These are phyloP conservation scores for Myotis yumanensis DNA, from an alignment of 2,113 vertebrate genomes.

Conservation along the genomic window DNA sequence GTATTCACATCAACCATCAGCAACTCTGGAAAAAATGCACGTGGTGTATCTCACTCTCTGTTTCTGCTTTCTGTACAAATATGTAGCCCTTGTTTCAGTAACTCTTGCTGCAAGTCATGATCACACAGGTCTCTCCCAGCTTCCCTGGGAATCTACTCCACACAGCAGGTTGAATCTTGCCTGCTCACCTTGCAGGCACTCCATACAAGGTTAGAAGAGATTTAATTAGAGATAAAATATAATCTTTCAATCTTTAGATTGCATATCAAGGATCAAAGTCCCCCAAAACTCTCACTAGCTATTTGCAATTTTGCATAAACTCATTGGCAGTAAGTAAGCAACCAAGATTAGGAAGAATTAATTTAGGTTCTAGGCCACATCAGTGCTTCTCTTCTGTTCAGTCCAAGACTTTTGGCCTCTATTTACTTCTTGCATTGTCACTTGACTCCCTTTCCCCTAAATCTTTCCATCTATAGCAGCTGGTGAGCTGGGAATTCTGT, in stretches of 20 bases:
- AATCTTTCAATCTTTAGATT: conserved; percentile 67
- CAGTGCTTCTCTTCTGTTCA: background rate
- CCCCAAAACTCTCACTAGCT: conserved; percentile 17
- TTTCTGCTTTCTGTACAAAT: background rate
- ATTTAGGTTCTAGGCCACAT: background rate
- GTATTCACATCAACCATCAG: background rate
- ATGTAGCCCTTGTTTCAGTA: accelerated
- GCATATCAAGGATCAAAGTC: conserved; percentile 48
- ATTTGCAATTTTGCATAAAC: conserved; percentile 3
- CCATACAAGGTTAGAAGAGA: conserved; percentile 48
- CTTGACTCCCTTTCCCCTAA: background rate
- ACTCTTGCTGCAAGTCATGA: background rate
- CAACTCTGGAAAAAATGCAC: background rate
- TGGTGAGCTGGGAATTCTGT: background rate
- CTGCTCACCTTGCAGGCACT: background rate
- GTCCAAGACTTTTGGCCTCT: background rate
- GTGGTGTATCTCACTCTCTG: background rate
- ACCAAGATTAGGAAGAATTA: background rate
- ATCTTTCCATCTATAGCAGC: background rate
- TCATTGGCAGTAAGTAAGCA: background rate
- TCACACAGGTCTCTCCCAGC: background rate
- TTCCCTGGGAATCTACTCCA: background rate
- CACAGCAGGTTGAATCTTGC: background rate
- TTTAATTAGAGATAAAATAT: conserved; percentile 64
- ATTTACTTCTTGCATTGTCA: background rate